These are phyloP conservation scores for Junonia oenone DNA, from an alignment of 2,888 invertebrate genomes.

Conservation along the genomic window DNA sequence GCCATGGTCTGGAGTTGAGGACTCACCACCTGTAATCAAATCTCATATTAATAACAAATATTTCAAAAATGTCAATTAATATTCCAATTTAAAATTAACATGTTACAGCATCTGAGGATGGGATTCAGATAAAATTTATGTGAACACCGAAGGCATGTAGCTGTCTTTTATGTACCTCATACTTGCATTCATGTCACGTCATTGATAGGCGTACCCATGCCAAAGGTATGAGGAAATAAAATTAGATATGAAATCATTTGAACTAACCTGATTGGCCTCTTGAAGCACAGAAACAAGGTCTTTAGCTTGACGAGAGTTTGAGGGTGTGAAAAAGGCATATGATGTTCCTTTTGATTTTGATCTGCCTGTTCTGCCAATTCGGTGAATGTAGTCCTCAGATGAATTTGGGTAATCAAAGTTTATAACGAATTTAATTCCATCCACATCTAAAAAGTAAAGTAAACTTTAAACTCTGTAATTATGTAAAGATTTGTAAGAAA, in stretches of 20 bases:
- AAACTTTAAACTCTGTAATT: neutral
- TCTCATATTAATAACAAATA: too few relatives aligned
- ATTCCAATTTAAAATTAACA: too few relatives aligned
- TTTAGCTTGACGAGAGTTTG: conserved; percentile 91
- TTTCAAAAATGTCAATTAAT: neutral
- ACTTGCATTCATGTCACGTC: conserved; percentile 87
- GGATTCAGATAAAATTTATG: conserved; percentile 84
- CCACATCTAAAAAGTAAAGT: conserved; percentile 86
- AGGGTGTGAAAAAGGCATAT: conserved; percentile 95
- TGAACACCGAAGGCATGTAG: conserved; percentile 91
- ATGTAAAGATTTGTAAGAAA: neutral
- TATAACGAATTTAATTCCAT: conserved; percentile 96
- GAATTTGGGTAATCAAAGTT: conserved; percentile 98
- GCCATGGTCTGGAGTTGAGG: conserved; percentile 91
- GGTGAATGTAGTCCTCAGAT: conserved; percentile 96
- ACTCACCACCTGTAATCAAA: conserved; percentile 84
- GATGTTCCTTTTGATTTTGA: conserved; percentile 93
- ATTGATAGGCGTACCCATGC: conserved; percentile 84
- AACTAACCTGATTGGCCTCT: conserved; percentile 91
- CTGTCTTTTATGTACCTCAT: conserved; percentile 83
- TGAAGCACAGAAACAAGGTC: conserved; percentile 92
- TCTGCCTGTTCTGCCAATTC: conserved; percentile 95
- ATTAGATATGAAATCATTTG: neutral
- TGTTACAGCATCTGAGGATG: conserved; percentile 86
- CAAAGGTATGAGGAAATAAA: conserved; percentile 84